phyloP scores from a whole-genome alignment of 2,113 vertebrate species.

The Forbesichthys papilliferus region DNA sequence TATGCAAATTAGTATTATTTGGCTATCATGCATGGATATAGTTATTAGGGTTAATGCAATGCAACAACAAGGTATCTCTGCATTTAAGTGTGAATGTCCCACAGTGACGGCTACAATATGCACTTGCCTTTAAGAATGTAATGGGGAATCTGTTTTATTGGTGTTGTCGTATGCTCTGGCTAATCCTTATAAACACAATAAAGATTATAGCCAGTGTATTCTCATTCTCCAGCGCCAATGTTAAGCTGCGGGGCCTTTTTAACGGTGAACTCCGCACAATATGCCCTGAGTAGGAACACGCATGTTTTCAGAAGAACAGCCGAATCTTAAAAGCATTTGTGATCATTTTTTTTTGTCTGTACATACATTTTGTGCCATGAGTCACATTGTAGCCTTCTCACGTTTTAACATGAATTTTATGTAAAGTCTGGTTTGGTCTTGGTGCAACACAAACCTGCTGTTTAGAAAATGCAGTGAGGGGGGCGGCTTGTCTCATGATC shows the following conservation, averaged over 20 bases:
- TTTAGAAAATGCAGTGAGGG: conserved; percentile 21
- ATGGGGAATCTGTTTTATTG: conserved; percentile 69
- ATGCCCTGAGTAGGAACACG: conserved; percentile 4
- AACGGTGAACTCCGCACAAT: conserved; percentile 25
- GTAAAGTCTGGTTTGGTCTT: background rate
- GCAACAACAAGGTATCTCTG: conserved; percentile 84
- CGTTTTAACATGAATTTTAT: background rate
- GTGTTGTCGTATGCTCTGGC: conserved; percentile 70
- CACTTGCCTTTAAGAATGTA: conserved; percentile 82
- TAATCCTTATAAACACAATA: conserved; percentile 67
- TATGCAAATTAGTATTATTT: conserved; percentile 85
- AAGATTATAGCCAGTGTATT: conserved; percentile 64
- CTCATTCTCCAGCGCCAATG: conserved; percentile 36
- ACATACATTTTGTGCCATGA: no score
- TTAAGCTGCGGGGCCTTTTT: conserved; percentile 46
- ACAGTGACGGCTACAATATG: conserved; percentile 85
- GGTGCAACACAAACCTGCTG: conserved; percentile 12
- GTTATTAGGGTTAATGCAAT: conserved; percentile 79
- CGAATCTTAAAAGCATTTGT: background rate
- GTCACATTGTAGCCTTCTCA: background rate
- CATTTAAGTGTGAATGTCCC: conserved; percentile 75
- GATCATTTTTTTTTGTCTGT: background rate
- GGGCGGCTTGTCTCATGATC: conserved; percentile 25
- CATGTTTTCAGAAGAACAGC: background rate
- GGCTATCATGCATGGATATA: conserved; percentile 79